Conservation (phyloP, 2,113 vertebrate genomes). For the Callaeas wilsoni region DNA sequence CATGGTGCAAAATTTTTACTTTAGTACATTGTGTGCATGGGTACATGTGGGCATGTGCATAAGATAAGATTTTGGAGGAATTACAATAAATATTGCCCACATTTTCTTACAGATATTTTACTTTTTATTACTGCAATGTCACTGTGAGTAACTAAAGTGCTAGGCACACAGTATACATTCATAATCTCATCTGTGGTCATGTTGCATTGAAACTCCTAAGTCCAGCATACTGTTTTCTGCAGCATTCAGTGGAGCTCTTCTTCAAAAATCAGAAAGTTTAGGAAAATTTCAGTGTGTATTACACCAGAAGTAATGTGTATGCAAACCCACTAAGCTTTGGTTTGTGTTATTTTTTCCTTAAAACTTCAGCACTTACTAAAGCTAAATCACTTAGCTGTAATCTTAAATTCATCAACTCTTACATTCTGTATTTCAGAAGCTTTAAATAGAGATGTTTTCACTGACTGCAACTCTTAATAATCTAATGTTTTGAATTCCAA, state of each 20-base stretch:
- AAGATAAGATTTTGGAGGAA: conserved; percentile 2
- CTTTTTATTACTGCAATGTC: not conserved
- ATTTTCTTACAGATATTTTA: not conserved
- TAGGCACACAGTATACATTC: not conserved
- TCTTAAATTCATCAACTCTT: not conserved
- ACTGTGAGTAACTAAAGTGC: not conserved
- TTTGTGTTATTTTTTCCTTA: not conserved
- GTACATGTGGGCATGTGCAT: not conserved
- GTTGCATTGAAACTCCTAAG: not conserved
- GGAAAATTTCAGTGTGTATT: not conserved
- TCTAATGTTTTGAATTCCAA: not conserved
- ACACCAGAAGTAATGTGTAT: not conserved
- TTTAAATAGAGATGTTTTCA: conserved; percentile 33
- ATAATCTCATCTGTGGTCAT: not conserved
- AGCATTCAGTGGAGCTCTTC: not conserved
- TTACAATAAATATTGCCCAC: conserved; percentile 4
- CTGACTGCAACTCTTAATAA: not conserved
- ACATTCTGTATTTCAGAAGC: not conserved
- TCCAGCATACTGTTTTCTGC: not conserved
- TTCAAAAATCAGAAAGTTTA: not conserved
- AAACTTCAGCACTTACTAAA: not conserved
- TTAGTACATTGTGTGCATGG: not conserved
- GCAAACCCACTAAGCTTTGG: not conserved
- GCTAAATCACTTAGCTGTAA: not conserved
- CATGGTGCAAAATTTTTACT: conserved; percentile 39